Evolutionary conservation across 2,888 invertebrate species (phyloP), one percentile per base, ranked within the genome.

Genomic region (Lysandra coridon): DNA sequence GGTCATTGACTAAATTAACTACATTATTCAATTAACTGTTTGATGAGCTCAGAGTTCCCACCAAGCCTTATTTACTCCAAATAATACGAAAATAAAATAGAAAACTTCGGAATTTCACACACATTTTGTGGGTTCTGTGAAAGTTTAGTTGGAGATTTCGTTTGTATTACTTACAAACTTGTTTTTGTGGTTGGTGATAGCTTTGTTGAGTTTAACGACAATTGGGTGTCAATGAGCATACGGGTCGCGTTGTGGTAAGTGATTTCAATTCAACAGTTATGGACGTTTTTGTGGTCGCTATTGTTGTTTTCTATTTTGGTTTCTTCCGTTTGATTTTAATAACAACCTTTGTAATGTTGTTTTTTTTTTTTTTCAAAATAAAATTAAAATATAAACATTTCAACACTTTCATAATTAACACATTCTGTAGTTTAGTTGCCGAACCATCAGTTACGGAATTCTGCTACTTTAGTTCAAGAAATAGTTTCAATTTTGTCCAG

Each of bases 1-100:
- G 4, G 1, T 57, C 23, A 64, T 12, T 64, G 30, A 30, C 12
- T 64, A 64, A 64, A 64, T 69, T 33, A 69, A 69, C 17, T 33
- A 6, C 4, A 33, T 69, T 69, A 14, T 69, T 33, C 33, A 33
- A 33, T 30, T 64, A 30, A 30, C 1, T 30, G 6, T 33, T 10
- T 69, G 5, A 33, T 37, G 17, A 64, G 30, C 12, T 69, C 14
- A 3, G 33, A 5, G 69, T 69, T 69, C 69, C 37, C 69, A 69
- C 33, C 33, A 33, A 33, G 69, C 69, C 33, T 69, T 69, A 14
- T 69, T 69, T 69, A 69, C 69, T 69, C 17, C 33, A 69, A 69
- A 69, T 69, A 69, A 74, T 44, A 74, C 74, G 44, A n/a, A 74
- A 74, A 69, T 69, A 74, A 74, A 44, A 74, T 74, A 74, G 44